Evolutionary conservation across 1,140 invertebrate genomes (phyloP), one percentile per base, ranked within the genome.

Genomic region (Sarcophaga bullata): DNA sequence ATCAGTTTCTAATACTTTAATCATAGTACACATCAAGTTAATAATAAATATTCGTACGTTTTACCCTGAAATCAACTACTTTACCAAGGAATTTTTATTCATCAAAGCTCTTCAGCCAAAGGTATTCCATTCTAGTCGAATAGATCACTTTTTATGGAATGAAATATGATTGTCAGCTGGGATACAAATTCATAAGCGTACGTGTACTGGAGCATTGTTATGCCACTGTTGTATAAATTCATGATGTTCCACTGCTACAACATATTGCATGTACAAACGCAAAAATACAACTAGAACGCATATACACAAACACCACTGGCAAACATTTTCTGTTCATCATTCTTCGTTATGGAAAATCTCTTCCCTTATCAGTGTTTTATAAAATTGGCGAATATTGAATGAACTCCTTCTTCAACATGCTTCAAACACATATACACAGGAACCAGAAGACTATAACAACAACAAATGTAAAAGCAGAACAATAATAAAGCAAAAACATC

Each of bases 261-360:
- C 62, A 81, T 81, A 81, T 81, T 81, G 81, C 68, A n/a, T 80
- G 54, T 15, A 52, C 19, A 80, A 5, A 62, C 54, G 11, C 54
- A 68, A 52, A 52, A 52, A 13, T 52, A 13, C 50, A 9, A 52
- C 9, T 6, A 13, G 50, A 9, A 52, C 50, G 25, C 25, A 37
- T 1, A 37, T 37, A 37, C 25, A 1, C 25, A 37, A 37, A 37
- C 8, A 72, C 17, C 62, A n/a, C n/a, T n/a, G n/a, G n/a, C n/a
- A 47, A 78, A 78, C 75, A 72, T 58, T 81, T 52, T 73, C 46
- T 73, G 81, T 81, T 73, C 81, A 81, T 81, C 81, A 81, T 81
- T 81, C 81, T 81, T 54, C 81, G 72, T 73, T 81, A 52, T n/a
- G 17, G 68, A 17, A 73, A 81, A 81, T 62, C 81, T 81, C 81